Conservation (phyloP, 2,113 vertebrate genomes). For the Panthera leo region DNA sequence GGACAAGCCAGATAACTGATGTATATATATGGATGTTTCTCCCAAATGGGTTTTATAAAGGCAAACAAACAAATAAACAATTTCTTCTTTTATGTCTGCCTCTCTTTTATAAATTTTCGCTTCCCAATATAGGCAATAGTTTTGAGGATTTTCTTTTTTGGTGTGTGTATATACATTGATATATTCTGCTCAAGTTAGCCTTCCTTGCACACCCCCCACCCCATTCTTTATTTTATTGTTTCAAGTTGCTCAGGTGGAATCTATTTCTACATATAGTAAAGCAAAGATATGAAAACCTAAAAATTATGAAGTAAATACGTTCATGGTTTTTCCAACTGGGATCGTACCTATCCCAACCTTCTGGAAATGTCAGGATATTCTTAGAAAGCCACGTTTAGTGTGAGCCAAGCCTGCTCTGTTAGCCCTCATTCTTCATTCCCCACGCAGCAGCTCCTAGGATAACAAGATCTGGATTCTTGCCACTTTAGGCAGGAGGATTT, state of each 20-base stretch:
- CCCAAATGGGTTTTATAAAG: conserved; percentile 88
- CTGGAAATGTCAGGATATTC: conserved; percentile 14
- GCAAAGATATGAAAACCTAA: conserved; percentile 27
- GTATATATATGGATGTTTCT: conserved; percentile 83
- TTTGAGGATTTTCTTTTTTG: conserved; percentile 28
- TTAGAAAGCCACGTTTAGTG: background rate
- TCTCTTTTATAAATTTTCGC: conserved; percentile 85
- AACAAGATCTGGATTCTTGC: conserved; percentile 5
- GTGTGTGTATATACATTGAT: conserved; percentile 5
- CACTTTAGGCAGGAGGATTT: background rate
- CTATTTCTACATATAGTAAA: background rate
- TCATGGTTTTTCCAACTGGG: background rate
- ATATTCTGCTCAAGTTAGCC: conserved; percentile 68
- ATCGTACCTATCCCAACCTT: conserved; percentile 5
- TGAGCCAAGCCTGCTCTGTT: background rate
- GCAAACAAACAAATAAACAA: conserved; percentile 90
- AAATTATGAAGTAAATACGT: background rate
- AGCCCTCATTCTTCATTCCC: background rate
- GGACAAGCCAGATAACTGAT: conserved; percentile 87
- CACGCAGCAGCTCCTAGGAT: background rate
- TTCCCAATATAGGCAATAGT: conserved; percentile 64
- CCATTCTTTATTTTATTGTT: conserved; percentile 55
- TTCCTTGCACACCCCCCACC: background rate
- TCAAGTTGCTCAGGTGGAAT: conserved; percentile 5
- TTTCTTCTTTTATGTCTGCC: conserved; percentile 84